Evolutionary conservation across 2,113 vertebrate species (phyloP).

Genomic region (Tauraco erythrolophus): DNA sequence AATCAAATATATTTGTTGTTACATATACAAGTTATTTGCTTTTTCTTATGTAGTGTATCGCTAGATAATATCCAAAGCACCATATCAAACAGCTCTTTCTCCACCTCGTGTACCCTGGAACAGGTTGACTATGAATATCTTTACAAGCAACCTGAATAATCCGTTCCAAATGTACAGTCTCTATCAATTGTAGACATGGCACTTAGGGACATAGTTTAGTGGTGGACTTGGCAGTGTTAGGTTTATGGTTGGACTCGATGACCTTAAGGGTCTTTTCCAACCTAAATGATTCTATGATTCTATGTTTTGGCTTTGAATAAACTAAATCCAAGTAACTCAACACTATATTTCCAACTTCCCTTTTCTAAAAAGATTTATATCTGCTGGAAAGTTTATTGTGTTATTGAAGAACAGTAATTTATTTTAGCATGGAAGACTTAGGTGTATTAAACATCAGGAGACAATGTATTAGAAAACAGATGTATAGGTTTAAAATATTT

Average conservation of each 20-base stretch:
- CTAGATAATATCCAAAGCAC: not conserved
- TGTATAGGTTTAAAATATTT: conserved; percentile 15
- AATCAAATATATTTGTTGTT: not conserved
- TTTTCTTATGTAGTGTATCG: not conserved
- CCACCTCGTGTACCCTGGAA: not conserved
- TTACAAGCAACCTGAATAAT: not conserved
- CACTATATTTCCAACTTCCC: not conserved
- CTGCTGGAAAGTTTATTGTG: not conserved
- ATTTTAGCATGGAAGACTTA: not conserved
- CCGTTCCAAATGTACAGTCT: not conserved
- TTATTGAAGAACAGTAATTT: not conserved
- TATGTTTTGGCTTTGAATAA: not conserved
- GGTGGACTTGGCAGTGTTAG: not conserved
- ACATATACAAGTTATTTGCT: not conserved
- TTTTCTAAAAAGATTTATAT: not conserved
- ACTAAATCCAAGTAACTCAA: not conserved
- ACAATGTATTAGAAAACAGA: not conserved
- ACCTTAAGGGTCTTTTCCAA: not conserved
- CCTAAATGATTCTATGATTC: not conserved
- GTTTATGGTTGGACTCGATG: fast-evolving
- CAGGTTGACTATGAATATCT: not conserved
- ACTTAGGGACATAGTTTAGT: not conserved
- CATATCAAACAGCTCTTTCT: not conserved
- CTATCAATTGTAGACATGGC: fast-evolving
- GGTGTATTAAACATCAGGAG: not conserved